Conservation (phyloP, 2,113 vertebrate genomes). For the Danio rerio region DNA sequence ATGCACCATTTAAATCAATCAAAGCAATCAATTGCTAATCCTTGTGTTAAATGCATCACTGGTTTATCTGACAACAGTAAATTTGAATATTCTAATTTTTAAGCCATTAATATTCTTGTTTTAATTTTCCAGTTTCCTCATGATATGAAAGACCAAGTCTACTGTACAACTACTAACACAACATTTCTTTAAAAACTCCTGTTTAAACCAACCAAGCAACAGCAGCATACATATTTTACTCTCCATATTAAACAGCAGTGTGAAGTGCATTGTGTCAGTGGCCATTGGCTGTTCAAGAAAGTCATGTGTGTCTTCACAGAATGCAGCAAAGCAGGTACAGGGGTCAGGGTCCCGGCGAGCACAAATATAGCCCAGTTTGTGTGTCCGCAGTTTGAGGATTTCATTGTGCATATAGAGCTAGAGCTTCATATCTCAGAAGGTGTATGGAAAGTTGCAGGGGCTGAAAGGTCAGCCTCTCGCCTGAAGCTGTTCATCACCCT, state of each 20-base stretch:
- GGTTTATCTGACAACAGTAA: too few relatives aligned
- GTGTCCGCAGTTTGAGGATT: not conserved
- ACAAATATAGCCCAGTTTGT: not conserved
- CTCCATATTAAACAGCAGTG: not conserved
- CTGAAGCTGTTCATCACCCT: slow-evolving; percentile 54
- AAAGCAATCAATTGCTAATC: not conserved
- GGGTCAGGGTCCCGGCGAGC: not conserved
- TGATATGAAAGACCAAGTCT: not conserved
- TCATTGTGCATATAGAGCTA: slow-evolving; percentile 36
- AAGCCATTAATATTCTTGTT: not conserved
- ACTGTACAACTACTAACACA: not conserved
- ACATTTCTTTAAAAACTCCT: not conserved
- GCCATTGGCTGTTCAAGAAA: slow-evolving; percentile 17
- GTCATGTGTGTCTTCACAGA: not conserved
- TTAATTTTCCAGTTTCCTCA: not conserved
- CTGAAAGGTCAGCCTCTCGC: slow-evolving; percentile 59
- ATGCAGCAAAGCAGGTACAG: slow-evolving; percentile 11
- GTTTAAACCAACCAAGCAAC: not conserved
- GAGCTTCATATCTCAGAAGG: slow-evolving; percentile 41
- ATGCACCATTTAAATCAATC: not conserved
- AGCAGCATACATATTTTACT: not conserved
- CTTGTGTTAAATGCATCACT: not conserved
- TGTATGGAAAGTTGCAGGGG: slow-evolving; percentile 44
- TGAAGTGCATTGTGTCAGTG: not conserved
- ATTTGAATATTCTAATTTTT: not conserved